These are phyloP conservation scores for Lasioglossum oenotherae DNA, from an alignment of 2,888 invertebrate genomes.

Conservation along the genomic window DNA sequence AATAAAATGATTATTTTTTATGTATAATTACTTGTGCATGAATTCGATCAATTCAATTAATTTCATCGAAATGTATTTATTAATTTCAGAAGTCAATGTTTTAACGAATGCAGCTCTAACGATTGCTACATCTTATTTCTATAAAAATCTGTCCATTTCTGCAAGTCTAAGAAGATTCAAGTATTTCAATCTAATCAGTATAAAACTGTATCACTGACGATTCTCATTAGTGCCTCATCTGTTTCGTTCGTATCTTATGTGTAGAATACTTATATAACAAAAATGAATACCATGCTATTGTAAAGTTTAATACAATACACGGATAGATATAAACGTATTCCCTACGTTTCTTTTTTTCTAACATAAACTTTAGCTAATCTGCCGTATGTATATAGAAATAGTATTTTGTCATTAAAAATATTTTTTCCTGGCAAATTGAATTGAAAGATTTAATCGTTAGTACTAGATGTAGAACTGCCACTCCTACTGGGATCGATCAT, in stretches of 20 bases:
- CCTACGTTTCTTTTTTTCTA: background rate
- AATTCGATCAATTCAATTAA: background rate
- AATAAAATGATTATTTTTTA: background rate
- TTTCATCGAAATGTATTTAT: conserved; percentile 1
- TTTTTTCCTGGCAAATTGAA: conserved; percentile 15
- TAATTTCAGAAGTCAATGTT: background rate
- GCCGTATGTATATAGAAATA: conserved; percentile 13
- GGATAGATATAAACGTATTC: background rate
- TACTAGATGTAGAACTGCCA: conserved; percentile 53
- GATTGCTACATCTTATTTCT: background rate
- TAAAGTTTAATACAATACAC: conserved; percentile 13
- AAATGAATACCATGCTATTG: background rate
- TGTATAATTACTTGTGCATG: background rate
- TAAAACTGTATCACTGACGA: conserved; percentile 3
- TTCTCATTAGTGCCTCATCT: background rate
- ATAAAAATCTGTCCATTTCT: background rate
- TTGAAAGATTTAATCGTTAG: background rate
- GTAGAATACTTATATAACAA: conserved; percentile 1
- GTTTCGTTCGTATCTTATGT: background rate
- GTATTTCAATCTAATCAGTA: conserved; percentile 8
- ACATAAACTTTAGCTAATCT: conserved; percentile 10
- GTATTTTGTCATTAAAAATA: conserved; percentile 32
- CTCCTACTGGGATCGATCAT: conserved; percentile 53
- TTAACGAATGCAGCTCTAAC: background rate
- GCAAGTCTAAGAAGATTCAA: background rate